Evolutionary conservation across 2,888 invertebrate genomes (phyloP).

Genomic region (Mythimna pallens): DNA sequence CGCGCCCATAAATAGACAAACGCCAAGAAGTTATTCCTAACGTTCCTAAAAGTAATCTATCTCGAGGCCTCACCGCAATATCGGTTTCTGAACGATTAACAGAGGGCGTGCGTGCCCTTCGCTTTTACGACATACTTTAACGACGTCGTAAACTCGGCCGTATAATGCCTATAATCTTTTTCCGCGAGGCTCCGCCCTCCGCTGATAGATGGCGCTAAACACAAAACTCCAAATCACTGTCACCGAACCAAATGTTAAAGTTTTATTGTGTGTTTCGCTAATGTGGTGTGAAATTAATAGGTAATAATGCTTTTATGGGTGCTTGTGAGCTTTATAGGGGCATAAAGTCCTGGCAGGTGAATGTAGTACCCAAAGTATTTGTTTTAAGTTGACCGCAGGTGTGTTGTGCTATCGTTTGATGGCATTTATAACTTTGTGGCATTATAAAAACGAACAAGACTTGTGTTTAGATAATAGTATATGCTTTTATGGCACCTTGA

Average conservation of each 20-base stretch:
- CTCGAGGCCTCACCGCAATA: conserved; percentile 89
- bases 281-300: conserved; percentile 91
- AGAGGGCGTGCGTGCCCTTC: conserved; percentile 90
- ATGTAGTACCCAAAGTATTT: conserved; percentile 80
- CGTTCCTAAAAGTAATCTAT: conserved; percentile 88
- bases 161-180: conserved; percentile 90
- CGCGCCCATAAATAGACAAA: conserved; percentile 86
- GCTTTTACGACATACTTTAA: conserved; percentile 90
- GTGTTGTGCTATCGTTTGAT: conserved; percentile 74
- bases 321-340: conserved; percentile 87
- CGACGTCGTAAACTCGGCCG: conserved; percentile 88
- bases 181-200: conserved; percentile 77
- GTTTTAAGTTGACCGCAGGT: conserved; percentile 86
- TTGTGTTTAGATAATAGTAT: conserved; percentile 62
- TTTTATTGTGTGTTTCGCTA: conserved; percentile 91
- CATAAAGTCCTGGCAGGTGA: conserved; percentile 87
- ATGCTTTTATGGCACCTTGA: conserved; percentile 59
- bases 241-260: conserved; percentile 86
- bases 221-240: conserved; percentile 87
- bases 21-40: conserved; percentile 87
- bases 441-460: conserved; percentile 73
- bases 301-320: conserved; percentile 90
- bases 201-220: conserved; percentile 87
- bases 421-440: conserved; percentile 70
- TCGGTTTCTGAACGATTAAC: conserved; percentile 91